Evolutionary conservation across 2,888 invertebrate species (phyloP).

Genomic region (Hydroisotoma schaefferi): DNA sequence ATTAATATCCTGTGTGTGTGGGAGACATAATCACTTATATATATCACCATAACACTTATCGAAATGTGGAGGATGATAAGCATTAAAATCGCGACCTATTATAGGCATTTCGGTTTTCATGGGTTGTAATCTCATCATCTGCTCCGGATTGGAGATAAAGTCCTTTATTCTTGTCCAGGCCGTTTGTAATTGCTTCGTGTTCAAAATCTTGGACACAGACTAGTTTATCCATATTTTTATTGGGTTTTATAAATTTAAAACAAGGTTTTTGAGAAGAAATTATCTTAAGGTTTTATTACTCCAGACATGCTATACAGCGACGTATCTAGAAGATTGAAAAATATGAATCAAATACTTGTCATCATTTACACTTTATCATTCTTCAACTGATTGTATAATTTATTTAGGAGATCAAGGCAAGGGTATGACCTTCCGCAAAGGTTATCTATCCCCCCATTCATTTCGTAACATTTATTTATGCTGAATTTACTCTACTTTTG

Average conservation of each 20-base stretch:
- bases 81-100: slow-evolving; percentile 58
- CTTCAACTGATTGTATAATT: too few relatives aligned
- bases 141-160: slow-evolving; percentile 67
- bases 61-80: background rate
- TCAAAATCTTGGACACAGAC: slow-evolving; percentile 75
- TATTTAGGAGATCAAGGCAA: too few relatives aligned
- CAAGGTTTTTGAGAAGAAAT: too few relatives aligned
- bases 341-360: too few relatives aligned
- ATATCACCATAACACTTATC: background rate
- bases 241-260: background rate
- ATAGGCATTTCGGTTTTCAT: slow-evolving; percentile 71
- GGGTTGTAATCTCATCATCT: slow-evolving; percentile 70
- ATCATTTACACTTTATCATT: too few relatives aligned
- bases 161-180: slow-evolving; percentile 59
- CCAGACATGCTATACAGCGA: too few relatives aligned
- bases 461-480: too few relatives aligned
- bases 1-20: slow-evolving; percentile 57
- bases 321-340: too few relatives aligned
- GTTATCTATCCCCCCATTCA: too few relatives aligned
- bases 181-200: slow-evolving; percentile 62
- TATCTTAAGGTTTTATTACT: too few relatives aligned
- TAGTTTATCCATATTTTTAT: slow-evolving; percentile 52
- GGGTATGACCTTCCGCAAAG: too few relatives aligned
- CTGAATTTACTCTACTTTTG: too few relatives aligned
- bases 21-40: background rate